Base-by-base conservation (phyloP, 2,888 invertebrate genomes). In the Hirtodrosophila trivittata region DNA sequence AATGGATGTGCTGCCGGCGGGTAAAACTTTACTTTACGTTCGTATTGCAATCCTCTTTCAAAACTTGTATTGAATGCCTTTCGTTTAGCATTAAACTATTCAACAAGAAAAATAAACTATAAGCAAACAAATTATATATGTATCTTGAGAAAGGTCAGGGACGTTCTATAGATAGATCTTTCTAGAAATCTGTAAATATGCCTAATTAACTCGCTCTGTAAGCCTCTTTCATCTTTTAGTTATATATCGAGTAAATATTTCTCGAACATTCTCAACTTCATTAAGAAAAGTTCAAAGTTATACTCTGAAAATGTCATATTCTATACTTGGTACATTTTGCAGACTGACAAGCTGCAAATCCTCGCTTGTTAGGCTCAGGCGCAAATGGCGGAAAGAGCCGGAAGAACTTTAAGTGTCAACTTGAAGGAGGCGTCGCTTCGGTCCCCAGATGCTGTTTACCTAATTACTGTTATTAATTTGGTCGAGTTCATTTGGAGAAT, bases 381-480 rank as follows among this genome's bases (percentile, higher is more conserved):
- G 45, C 21, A 54, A 9, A 30, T n/a, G 26, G 16, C 13, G 51
- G 26, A 37, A 57, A 5, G 28, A 28, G 9, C 9, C 3, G 5
- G 28, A 2, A 9, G 26, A 45, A 59, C 52, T 41, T 39, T 32
- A 52, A 52, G 45, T 59, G 58, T 52, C 52, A 43, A 50, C 30
- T 38, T 12, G 12, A 39, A 8, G 28, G 32, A 28, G 42, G 33
- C 33, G 37, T 41, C 46, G 13, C 13, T 12, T 8, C 33, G 5
- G 18, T 39, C 16, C 35, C 13, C 32, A 49, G 26, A n/a, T 54
- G 32, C 54, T 57, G 57, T 57, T 74, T 49, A 12, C 33, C 32
- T 75, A 73, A 86, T 73, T 77, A 75, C 51, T 59, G 56, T 81
- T 81, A 83, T 83, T 86, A 86, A 84, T 83, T 83, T 75, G 56